Evolutionary conservation across 2,113 vertebrate genomes (phyloP).

Genomic region (Dasyornis broadbenti): DNA sequence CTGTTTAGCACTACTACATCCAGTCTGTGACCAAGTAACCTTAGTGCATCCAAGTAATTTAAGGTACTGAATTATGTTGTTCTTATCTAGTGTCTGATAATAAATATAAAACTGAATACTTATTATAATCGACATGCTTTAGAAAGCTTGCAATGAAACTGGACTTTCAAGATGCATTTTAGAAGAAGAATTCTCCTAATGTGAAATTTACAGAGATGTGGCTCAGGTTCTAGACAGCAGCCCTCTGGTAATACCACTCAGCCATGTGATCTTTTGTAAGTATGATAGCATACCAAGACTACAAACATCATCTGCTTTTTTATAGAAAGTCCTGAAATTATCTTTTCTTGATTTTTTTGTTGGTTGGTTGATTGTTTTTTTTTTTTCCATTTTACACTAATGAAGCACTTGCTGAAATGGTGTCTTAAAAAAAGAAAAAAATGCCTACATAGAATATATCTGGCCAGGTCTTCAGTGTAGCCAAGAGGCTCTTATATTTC

Average conservation of each 20-base stretch:
- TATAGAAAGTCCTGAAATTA: not conserved
- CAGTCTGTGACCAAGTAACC: not conserved
- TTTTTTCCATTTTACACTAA: not conserved
- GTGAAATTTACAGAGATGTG: not conserved
- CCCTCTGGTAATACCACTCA: not conserved
- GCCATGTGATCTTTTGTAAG: accelerated
- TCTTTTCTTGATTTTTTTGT: accelerated
- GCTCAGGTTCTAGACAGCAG: not conserved
- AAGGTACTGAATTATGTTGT: not conserved
- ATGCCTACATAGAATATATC: not conserved
- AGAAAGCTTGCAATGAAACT: not conserved
- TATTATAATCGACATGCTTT: not conserved
- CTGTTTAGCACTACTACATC: not conserved
- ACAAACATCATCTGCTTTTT: not conserved
- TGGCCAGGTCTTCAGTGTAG: not conserved
- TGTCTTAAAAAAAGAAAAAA: not conserved
- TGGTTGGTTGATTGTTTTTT: accelerated
- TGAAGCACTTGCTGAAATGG: not conserved
- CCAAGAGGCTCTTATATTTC: not conserved
- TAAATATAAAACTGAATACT: not conserved
- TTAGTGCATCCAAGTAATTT: not conserved
- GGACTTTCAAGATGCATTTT: not conserved
- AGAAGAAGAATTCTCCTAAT: not conserved
- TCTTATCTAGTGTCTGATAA: not conserved
- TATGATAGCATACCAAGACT: not conserved